Percentiles rank a stretch among this genome's conserved stretches.
These are phyloP conservation scores for Mylabris phalerata DNA, from an alignment of 1,140 invertebrate genomes.

Conservation along the genomic window DNA sequence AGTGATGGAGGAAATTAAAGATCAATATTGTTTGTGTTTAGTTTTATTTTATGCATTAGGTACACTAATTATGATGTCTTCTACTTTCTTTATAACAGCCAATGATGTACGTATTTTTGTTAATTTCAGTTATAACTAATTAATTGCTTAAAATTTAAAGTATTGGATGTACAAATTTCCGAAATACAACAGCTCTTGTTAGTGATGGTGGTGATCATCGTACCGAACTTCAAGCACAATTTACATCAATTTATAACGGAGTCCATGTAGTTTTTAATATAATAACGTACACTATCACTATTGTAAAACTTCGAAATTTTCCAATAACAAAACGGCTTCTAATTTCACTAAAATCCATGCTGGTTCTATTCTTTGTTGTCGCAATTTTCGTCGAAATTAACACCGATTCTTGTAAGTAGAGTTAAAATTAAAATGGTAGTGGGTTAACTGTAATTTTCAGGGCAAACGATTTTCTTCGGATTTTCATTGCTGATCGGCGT, in stretches of 20 bases:
- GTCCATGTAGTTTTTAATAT: slow-evolving; percentile 15
- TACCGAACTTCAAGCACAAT: slow-evolving; percentile 20
- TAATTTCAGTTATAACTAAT: neutral
- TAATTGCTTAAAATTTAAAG: slow-evolving; percentile 8
- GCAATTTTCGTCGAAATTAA: slow-evolving; percentile 20
- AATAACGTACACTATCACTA: slow-evolving; percentile 1
- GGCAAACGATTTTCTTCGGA: slow-evolving; percentile 20
- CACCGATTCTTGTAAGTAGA: slow-evolving; percentile 23
- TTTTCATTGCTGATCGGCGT: slow-evolving; percentile 17
- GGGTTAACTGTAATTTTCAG: slow-evolving; percentile 6
- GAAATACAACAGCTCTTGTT: neutral
- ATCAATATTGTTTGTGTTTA: slow-evolving; percentile 22
- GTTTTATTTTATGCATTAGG: slow-evolving; percentile 22
- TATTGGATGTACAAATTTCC: slow-evolving; percentile 27
- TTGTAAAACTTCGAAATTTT: neutral
- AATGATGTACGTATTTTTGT: slow-evolving; percentile 16
- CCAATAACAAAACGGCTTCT: neutral
- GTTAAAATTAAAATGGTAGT: neutral
- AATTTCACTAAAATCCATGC: neutral
- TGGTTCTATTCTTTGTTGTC: slow-evolving; percentile 21
- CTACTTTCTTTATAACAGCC: slow-evolving; percentile 22
- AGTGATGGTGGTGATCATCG: neutral
- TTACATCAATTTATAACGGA: slow-evolving; percentile 15
- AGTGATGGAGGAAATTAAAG: neutral
- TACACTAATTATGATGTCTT: slow-evolving; percentile 18